Conservation (phyloP, 1,140 invertebrate genomes). For the Heliconius congener region DNA sequence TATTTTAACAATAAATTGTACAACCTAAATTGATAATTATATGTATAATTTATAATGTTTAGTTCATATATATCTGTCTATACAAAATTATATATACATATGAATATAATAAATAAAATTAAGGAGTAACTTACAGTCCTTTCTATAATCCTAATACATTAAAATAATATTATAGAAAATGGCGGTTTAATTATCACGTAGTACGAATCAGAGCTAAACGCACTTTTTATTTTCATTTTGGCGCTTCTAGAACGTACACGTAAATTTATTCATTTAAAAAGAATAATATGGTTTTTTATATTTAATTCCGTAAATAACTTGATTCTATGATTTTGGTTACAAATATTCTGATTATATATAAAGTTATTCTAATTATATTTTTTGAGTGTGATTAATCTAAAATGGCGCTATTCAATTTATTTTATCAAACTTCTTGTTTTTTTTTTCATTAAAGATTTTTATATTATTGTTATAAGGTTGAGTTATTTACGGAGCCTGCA, state of each 20-base stretch:
- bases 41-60: too few species aligned
- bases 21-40: too few species aligned
- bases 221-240: conserved; percentile 49
- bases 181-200: conserved; percentile 45
- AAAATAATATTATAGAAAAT: conserved; percentile 3
- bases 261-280: conserved; percentile 18
- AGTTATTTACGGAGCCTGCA: not conserved
- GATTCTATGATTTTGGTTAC: not conserved
- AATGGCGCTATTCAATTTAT: not conserved
- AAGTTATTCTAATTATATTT: too few species aligned
- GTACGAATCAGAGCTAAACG: conserved; percentile 51
- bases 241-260: conserved; percentile 52
- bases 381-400: too few species aligned
- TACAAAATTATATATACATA: conserved; percentile 19
- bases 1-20: too few species aligned
- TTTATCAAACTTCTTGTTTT: not conserved
- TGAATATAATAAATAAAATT: conserved; percentile 52
- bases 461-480: not conserved
- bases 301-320: conserved; percentile 1
- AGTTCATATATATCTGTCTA: too few species aligned
- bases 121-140: conserved; percentile 1
- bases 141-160: conserved; percentile 1
- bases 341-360: too few species aligned
- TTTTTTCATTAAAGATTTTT: not conserved
- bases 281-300: not conserved